Evolutionary conservation across 2,888 invertebrate genomes (phyloP), one percentile per base, ranked within the genome.

Genomic region (Rosalia funebris): DNA sequence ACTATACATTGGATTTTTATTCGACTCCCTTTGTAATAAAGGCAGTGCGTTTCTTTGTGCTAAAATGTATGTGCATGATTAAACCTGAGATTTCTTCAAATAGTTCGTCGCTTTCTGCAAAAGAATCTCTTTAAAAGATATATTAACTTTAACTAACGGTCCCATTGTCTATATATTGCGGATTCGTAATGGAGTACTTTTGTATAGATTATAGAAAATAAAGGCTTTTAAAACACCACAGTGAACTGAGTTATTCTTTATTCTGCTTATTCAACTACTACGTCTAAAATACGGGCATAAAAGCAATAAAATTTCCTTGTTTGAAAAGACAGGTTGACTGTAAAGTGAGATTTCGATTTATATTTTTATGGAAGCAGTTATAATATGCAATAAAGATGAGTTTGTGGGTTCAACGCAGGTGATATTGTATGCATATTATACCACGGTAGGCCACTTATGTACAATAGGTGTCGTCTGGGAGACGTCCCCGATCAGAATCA

Each of bases 61-160:
- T 63, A 62, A 63, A 69, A 65, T 69, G 62, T 65, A 63, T 64
- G 57, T 65, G 66, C 69, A 66, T 66, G 66, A 69, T 69, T 69
- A 64, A 65, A 64, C 61, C 52, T 25, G 46, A 56, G 65, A 61
- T 59, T 63, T 64, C 62, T 58, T 65, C 60, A 63, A 68, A 67
- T 56, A 48, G 59, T 56, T 57, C 55, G 57, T 54, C 54, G 58
- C 50, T 54, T 53, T 53, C 17, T 53, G 48, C 31, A 25, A 42
- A 39, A 34, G 32, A 31, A n/a, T n/a, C 46, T 46, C 46, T 32
- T 32, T 14, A 46, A 31, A 15, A 46, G 46, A 46, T 46, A 32
- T 46, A 46, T 46, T 46, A 46, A 46, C 32, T 46, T 46, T 32
- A 20, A 44, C 44, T 44, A 46, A 46, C 31, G 5, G 16, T 25